These are phyloP conservation scores for Pungitius pungitius DNA, from an alignment of 2,113 vertebrate genomes.

Conservation along the genomic window DNA sequence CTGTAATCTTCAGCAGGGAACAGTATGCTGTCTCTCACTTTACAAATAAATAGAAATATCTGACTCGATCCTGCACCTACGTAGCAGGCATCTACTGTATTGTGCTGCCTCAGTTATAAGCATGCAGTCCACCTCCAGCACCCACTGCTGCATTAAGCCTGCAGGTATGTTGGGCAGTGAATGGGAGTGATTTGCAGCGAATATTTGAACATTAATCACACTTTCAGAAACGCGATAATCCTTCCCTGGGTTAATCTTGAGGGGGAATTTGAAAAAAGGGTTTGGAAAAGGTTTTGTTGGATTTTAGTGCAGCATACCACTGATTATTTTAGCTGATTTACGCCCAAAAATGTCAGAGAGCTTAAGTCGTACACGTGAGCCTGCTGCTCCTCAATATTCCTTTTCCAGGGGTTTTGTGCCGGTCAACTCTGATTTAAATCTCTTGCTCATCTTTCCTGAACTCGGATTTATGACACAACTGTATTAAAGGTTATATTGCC, in stretches of 20 bases:
- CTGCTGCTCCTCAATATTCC: conserved; percentile 33
- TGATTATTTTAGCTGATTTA: conserved; percentile 51
- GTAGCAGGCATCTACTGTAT: neutral
- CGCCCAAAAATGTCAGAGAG: conserved; percentile 19
- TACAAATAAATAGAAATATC: conserved; percentile 41
- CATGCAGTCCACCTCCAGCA: conserved; percentile 29
- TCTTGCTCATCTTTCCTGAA: neutral
- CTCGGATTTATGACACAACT: conserved; percentile 6
- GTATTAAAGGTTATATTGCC: neutral
- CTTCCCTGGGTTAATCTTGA: conserved; percentile 34
- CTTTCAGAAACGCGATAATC: conserved; percentile 50
- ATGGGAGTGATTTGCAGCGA: conserved; percentile 28
- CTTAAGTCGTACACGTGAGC: conserved; percentile 24
- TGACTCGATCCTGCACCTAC: conserved; percentile 18
- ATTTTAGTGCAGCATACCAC: conserved; percentile 26
- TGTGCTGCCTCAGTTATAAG: neutral
- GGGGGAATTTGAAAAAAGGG: conserved; percentile 32
- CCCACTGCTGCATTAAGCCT: conserved; percentile 31
- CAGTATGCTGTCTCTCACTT: conserved; percentile 33
- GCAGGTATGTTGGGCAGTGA: conserved; percentile 20
- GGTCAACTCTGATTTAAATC: conserved; percentile 36
- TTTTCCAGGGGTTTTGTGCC: conserved; percentile 21
- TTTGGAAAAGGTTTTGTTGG: conserved; percentile 29
- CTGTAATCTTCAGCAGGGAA: conserved; percentile 29
- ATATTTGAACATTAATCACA: conserved; percentile 56